Evolutionary conservation across 2,797 vertebrate species (phyloP), one percentile per base, ranked within the genome.

Genomic region (Clarias platycephalus): DNA sequence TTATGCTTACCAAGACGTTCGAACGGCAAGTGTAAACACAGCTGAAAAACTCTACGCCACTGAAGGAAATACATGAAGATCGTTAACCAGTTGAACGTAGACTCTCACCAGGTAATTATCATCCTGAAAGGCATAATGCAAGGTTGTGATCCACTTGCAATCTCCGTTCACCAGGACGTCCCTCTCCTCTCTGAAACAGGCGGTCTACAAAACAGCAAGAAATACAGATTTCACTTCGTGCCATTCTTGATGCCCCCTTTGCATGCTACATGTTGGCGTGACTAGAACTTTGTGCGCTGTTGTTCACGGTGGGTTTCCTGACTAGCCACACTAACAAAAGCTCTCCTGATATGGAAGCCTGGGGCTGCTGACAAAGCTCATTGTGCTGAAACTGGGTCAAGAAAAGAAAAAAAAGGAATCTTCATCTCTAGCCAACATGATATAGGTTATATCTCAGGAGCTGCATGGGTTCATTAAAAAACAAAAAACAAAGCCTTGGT

Each of bases 81-180:
- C 10, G 60, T 64, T 49, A 20, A 64, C 49, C 76, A 44, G 7
- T 77, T 13, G 12, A 7, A 12, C 53, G 0, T n/a, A 37, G 63
- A 90, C 88, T 87, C 89, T 63, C 91, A 99, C 98, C 97, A 99
- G 95, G 92, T 94, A 96, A 92, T 99, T 99, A 89, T 99, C 98
- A 18, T 99, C 98, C 91, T 99, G 98, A 91, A 99, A 99, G 86
- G 98, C 98, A 4, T 97, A 99, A 93, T 99, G 97, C 85, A 99
- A 94, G 0, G 96, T 96, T 0, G 98, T 99, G 93, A 99, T 99
- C 98, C 98, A 99, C 91, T 98, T 97, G 83, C 97, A 97, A 92
- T 99, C 98, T 53, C 98, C 98, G 4, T 96, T 97, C 90, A 99
- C 98, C 91, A 99, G 92, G 80, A 99, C 98, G 0, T 99, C 96